These are phyloP conservation scores for Falcunculus frontatus DNA, from an alignment of 2,113 vertebrate species.

Conservation along the genomic window DNA sequence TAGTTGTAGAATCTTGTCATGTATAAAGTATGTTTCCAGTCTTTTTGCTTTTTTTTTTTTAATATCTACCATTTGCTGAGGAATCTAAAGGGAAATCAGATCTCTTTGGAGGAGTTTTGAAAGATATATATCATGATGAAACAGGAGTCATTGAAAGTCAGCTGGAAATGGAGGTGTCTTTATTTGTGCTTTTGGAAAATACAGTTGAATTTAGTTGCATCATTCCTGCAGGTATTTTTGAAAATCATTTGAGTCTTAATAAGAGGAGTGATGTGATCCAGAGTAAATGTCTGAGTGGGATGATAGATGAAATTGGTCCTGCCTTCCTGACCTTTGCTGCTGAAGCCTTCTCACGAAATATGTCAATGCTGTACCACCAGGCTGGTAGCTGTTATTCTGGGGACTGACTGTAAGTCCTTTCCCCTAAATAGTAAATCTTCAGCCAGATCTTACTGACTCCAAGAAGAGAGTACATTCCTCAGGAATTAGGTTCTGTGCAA, in stretches of 20 bases:
- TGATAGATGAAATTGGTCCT: background rate
- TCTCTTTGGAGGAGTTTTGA: background rate
- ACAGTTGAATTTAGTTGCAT: background rate
- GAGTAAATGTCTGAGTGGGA: background rate
- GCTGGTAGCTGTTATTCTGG: background rate
- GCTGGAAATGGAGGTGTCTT: background rate
- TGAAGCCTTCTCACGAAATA: background rate
- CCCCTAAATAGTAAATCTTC: background rate
- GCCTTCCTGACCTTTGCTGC: background rate
- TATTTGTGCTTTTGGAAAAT: constrained; percentile 1
- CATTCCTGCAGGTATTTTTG: background rate
- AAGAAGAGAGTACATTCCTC: background rate
- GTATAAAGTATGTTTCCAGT: background rate
- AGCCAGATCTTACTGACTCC: background rate
- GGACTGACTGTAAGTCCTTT: background rate
- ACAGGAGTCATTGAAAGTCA: background rate
- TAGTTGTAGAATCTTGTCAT: background rate
- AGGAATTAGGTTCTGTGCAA: background rate
- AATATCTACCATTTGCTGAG: background rate
- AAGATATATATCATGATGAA: background rate
- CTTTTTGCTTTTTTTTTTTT: background rate
- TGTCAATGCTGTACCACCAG: background rate
- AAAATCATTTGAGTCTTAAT: background rate
- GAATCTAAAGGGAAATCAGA: background rate
- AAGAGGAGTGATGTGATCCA: background rate